These are phyloP conservation scores for Trypoxylus dichotomus DNA, from an alignment of 1,140 invertebrate genomes.

Conservation along the genomic window DNA sequence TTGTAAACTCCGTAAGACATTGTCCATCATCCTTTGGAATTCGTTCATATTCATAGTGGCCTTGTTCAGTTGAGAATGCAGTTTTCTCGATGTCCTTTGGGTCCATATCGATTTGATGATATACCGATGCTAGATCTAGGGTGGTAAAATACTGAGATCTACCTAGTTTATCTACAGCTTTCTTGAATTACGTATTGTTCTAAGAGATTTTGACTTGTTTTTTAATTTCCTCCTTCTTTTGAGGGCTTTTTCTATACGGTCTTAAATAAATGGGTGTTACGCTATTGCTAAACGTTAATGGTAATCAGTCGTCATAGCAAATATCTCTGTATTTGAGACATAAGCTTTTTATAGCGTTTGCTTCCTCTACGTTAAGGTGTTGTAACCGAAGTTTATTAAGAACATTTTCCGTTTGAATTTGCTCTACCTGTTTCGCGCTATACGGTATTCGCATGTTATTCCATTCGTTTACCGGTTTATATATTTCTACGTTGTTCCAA, in stretches of 20 bases:
- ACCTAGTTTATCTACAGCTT: slow-evolving; percentile 38
- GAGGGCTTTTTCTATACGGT: slow-evolving; percentile 35
- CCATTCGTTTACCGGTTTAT: too few relatives aligned
- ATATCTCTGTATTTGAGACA: slow-evolving; percentile 21
- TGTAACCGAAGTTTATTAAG: slow-evolving; percentile 13
- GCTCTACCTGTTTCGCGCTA: not conserved
- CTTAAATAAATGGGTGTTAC: slow-evolving; percentile 33
- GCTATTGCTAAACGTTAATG: slow-evolving; percentile 2
- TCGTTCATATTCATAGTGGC: not conserved
- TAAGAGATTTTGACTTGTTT: slow-evolving; percentile 37
- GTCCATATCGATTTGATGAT: slow-evolving; percentile 56
- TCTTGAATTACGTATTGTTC: slow-evolving; percentile 35
- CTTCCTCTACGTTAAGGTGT: slow-evolving; percentile 17
- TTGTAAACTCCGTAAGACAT: slow-evolving; percentile 40
- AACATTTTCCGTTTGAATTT: slow-evolving; percentile 19
- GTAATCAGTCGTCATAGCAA: slow-evolving; percentile 14
- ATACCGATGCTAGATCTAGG: slow-evolving; percentile 51
- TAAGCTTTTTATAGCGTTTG: not conserved
- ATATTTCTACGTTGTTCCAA: too few relatives aligned
- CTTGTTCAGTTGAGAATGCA: not conserved
- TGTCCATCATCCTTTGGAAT: slow-evolving; percentile 44
- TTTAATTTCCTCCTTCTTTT: slow-evolving; percentile 39
- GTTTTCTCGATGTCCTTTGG: not conserved
- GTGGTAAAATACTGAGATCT: slow-evolving; percentile 31
- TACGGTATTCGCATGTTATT: not conserved